Evolutionary conservation across 92 coral and sea anemone genomes (phyloP), one percentile per base, ranked within the genome.

Genomic region (Plumapathes pennacea): DNA sequence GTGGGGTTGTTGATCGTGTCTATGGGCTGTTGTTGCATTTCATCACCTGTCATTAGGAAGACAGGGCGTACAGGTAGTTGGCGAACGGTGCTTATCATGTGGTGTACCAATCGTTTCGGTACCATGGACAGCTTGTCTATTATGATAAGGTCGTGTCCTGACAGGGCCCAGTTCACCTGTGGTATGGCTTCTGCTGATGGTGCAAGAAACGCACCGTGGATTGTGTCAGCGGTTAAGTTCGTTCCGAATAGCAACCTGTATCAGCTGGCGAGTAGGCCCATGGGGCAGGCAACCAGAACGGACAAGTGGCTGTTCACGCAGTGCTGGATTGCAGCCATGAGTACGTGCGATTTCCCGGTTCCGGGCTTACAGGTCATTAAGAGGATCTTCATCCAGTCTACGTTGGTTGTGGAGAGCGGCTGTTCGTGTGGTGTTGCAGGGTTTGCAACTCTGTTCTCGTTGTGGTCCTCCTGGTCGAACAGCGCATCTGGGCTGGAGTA

Each of bases 91-190:
- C 12, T 11, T 4, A 64, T 17, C 2, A 64, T 11, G 1, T 64
- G 61, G 12, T 34, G 24, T 12, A 64, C 31, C 10, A 64, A 49
- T 0, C 8, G 4, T 13, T 33, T 36, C 1, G 51, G 14, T 9
- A 64, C 27, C 72, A 64, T 64, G n/a, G n/a, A n/a, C n/a, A n/a
- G n/a, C n/a, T n/a, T n/a, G 29, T n/a, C 65, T 33, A 57, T 36
- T 10, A 57, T 21, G 21, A 57, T 9, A 15, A 57, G 1, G 44
- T 57, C 65, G 31, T 33, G 39, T 9, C 21, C 21, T 1, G 65
- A 9, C 25, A 57, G n/a, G 5, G 21, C 18, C 65, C 65, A 57
- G 27, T 57, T 57, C 4, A 57, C 20, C 1, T 25, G 23, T 8
- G 54, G 54, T 5, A 25, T 3, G 21, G 21, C 29, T 15, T 10